Percentiles rank a stretch among this genome's conserved stretches.
These are phyloP conservation scores for Epirrhoe alternata DNA, from an alignment of 2,888 invertebrate genomes.

Conservation along the genomic window DNA sequence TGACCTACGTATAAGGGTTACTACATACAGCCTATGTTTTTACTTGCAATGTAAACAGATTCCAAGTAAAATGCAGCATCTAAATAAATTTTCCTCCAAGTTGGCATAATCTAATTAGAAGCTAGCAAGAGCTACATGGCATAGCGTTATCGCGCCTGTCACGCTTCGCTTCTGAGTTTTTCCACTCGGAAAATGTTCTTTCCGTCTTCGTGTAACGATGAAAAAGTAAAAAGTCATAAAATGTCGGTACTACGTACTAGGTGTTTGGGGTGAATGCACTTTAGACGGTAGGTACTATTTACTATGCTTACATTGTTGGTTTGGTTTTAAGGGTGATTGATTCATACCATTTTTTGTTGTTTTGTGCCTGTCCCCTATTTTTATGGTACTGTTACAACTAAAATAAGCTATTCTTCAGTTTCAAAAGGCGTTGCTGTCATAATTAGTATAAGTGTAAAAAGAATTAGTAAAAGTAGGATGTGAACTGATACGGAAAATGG, in stretches of 20 bases:
- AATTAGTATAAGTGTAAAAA: conserved; percentile 33
- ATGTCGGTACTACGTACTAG: conserved; percentile 49
- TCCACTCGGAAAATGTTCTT: conserved; percentile 68
- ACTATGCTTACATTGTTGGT: conserved; percentile 34
- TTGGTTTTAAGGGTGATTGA: conserved; percentile 67
- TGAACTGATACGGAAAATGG: conserved; percentile 61
- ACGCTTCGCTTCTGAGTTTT: conserved; percentile 62
- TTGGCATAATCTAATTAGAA: conserved; percentile 69
- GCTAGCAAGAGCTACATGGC: conserved; percentile 48
- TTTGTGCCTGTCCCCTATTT: conserved; percentile 8
- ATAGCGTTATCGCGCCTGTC: conserved; percentile 69
- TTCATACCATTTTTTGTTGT: conserved; percentile 65
- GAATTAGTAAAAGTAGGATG: conserved; percentile 52
- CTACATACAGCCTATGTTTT: not conserved
- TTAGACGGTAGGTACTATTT: conserved; percentile 48
- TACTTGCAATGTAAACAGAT: not conserved
- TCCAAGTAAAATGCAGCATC: conserved; percentile 15
- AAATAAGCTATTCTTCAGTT: conserved; percentile 60
- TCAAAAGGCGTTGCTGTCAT: conserved; percentile 45
- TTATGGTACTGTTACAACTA: conserved; percentile 15
- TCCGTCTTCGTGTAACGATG: conserved; percentile 57
- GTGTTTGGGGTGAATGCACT: conserved; percentile 58
- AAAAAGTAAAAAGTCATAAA: conserved; percentile 62
- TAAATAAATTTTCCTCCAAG: conserved; percentile 41
- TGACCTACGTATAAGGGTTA: too few relatives aligned